phyloP scores from a whole-genome alignment of 2,113 vertebrate species.

The Gasterosteus aculeatus region DNA sequence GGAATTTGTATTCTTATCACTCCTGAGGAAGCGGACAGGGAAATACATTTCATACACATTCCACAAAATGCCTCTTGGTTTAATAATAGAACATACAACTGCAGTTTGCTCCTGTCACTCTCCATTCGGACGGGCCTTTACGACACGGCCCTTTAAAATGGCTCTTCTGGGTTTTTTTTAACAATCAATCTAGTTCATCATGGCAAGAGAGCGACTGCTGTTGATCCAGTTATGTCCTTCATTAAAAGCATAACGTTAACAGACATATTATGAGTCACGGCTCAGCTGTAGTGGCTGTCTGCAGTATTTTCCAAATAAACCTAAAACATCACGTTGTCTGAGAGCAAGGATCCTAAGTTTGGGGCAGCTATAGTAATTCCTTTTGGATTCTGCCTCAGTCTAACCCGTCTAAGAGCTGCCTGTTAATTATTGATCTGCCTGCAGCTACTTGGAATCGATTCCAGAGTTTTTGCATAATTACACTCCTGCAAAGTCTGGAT shows the following conservation, averaged over 20 bases:
- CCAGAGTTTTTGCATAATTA: slow-evolving; percentile 11
- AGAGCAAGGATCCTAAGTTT: not conserved
- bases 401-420: not conserved
- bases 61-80: slow-evolving; percentile 26
- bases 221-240: not conserved
- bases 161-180: slow-evolving; percentile 21
- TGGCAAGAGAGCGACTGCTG: not conserved
- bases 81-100: slow-evolving; percentile 43
- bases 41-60: slow-evolving; percentile 17
- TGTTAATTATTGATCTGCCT: slow-evolving; percentile 25
- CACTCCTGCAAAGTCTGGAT: not conserved
- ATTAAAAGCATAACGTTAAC: slow-evolving; percentile 3
- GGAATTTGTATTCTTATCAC: slow-evolving; percentile 37
- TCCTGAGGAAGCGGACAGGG: slow-evolving; percentile 1
- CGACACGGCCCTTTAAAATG: slow-evolving; percentile 14
- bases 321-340: not conserved
- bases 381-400: slow-evolving; percentile 4
- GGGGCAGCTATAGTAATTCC: not conserved
- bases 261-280: not conserved
- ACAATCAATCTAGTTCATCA: not conserved
- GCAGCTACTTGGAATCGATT: not conserved
- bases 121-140: slow-evolving; percentile 33
- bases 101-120: slow-evolving; percentile 30
- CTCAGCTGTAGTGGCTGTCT: not conserved
- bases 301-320: not conserved